Conservation (phyloP, 2,113 vertebrate genomes). For the Grantiella picta region DNA sequence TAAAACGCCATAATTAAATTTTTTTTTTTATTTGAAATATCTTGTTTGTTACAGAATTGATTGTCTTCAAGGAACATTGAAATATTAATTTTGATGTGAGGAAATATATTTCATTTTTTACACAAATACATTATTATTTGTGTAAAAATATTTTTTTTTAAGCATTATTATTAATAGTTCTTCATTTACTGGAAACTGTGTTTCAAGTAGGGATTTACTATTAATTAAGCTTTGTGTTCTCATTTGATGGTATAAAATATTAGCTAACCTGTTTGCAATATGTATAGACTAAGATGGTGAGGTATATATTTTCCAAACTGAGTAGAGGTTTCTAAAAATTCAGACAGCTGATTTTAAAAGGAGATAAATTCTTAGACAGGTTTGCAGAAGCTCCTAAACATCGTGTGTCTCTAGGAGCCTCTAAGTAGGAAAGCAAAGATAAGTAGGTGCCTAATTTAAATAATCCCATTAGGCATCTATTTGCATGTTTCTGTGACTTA, state of each 20-base stretch:
- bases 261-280: neutral
- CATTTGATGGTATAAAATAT: neutral
- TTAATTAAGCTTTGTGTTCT: neutral
- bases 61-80: neutral
- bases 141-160: neutral
- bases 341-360: neutral
- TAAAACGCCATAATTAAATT: neutral
- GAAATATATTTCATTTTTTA: neutral
- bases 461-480: neutral
- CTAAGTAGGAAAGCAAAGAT: neutral
- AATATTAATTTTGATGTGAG: neutral
- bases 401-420: neutral
- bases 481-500: neutral
- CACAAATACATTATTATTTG: neutral
- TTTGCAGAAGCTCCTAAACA: neutral
- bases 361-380: neutral
- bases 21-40: neutral
- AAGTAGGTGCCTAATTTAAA: neutral
- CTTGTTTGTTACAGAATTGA: neutral
- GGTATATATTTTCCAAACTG: neutral
- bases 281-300: neutral
- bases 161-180: neutral
- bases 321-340: neutral
- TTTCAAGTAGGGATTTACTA: neutral
- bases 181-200: neutral